Percentiles rank a stretch among this genome's conserved stretches.
phyloP scores from a whole-genome alignment of 2,113 vertebrate species.

The Eulemur macaco region DNA sequence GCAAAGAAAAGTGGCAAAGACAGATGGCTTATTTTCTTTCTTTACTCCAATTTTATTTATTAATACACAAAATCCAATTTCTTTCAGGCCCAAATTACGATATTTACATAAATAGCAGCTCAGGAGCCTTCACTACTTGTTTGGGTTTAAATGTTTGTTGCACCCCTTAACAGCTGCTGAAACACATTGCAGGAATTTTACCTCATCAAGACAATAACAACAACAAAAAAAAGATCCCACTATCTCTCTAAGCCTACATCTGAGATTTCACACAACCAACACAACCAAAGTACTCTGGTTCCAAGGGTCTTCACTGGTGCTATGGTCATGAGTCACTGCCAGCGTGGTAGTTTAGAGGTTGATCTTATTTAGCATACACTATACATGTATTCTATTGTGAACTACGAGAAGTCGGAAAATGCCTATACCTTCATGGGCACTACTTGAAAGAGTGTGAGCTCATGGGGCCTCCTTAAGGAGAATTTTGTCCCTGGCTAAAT shows the following conservation, averaged over 20 bases:
- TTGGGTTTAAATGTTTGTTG: constrained; percentile 38
- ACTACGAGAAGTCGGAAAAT: neutral
- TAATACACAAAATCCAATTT: constrained; percentile 41
- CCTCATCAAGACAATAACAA: neutral
- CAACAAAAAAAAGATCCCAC: neutral
- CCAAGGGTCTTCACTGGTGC: constrained; percentile 3
- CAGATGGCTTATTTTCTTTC: neutral
- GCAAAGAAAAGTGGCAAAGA: neutral
- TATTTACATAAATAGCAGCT: constrained; percentile 60
- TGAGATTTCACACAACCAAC: neutral
- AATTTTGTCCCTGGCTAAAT: neutral
- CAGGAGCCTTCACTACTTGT: constrained; percentile 22
- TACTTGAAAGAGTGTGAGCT: neutral
- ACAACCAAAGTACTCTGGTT: neutral
- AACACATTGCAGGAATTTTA: constrained; percentile 27
- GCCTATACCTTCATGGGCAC: neutral
- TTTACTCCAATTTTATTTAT: constrained; percentile 39
- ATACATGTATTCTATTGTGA: neutral
- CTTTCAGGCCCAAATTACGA: neutral
- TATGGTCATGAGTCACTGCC: constrained; percentile 21
- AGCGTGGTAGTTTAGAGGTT: neutral
- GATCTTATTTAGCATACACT: neutral
- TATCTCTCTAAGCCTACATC: neutral
- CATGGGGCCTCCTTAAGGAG: neutral
- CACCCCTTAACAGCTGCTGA: neutral